Conservation (phyloP, 2,797 vertebrate species). For the Pteropus rufus region DNA sequence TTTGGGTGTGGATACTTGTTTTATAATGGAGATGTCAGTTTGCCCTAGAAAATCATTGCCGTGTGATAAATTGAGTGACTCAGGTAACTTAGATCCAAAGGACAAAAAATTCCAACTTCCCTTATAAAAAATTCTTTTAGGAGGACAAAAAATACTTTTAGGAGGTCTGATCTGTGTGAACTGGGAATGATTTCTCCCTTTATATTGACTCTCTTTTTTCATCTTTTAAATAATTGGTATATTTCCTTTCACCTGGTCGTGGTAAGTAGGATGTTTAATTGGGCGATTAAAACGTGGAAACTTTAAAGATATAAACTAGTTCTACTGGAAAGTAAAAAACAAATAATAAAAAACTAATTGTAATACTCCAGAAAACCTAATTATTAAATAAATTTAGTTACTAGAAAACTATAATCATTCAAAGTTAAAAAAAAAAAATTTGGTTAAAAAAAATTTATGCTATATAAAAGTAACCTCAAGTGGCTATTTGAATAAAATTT, state of each 20-base stretch:
- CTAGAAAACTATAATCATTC: not conserved
- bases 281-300: not conserved
- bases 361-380: not conserved
- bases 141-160: not conserved
- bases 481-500: not conserved
- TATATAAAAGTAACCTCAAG: not conserved
- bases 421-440: conserved; percentile 4
- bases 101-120: not conserved
- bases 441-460: not conserved
- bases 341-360: not conserved
- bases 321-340: not conserved
- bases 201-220: not conserved
- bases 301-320: not conserved
- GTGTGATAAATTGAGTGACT: conserved; percentile 19
- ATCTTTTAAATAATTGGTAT: not conserved
- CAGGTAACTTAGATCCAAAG: not conserved
- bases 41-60: conserved; percentile 31
- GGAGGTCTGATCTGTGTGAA: not conserved
- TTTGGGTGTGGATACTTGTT: conserved; percentile 38
- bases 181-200: not conserved
- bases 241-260: not conserved
- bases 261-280: not conserved
- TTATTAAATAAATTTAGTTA: not conserved
- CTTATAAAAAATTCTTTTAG: not conserved
- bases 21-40: conserved; percentile 15